Percentiles rank a stretch among this genome's conserved stretches.
phyloP scores from a whole-genome alignment of 1,140 invertebrate species.

The Luehdorfia chinensis region DNA sequence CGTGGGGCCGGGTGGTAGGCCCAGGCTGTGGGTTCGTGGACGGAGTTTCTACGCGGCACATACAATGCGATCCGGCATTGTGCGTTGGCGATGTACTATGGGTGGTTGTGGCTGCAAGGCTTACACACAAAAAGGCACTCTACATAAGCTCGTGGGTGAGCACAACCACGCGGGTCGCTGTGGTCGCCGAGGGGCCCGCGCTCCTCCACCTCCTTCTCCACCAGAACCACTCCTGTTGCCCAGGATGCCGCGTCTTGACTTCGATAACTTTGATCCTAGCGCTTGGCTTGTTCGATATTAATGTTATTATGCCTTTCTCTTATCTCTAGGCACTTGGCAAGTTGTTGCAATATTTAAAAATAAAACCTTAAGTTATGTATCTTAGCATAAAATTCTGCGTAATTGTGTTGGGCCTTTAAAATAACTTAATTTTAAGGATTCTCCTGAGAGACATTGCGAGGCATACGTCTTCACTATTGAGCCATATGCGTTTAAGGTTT shows the following conservation, averaged over 20 bases:
- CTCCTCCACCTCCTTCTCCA: constrained; percentile 20
- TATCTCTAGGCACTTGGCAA: background rate
- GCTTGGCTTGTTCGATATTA: constrained; percentile 61
- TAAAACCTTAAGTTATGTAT: background rate
- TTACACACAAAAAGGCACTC: constrained; percentile 61
- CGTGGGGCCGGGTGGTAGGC: constrained; percentile 64
- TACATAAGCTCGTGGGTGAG: constrained; percentile 64
- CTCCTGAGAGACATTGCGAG: no score
- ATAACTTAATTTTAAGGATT: no score
- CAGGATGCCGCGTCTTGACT: constrained; percentile 47
- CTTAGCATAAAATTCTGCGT: no score
- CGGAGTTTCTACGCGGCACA: constrained; percentile 69
- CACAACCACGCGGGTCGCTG: constrained; percentile 59
- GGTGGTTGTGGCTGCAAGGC: constrained; percentile 69
- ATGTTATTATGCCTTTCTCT: constrained; percentile 6
- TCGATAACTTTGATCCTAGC: constrained; percentile 62
- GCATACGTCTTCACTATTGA: no score
- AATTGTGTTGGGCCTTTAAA: no score
- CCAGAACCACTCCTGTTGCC: constrained; percentile 47
- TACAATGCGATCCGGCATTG: constrained; percentile 65
- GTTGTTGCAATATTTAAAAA: constrained; percentile 6
- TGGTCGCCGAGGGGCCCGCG: constrained; percentile 28
- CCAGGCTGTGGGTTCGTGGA: constrained; percentile 62
- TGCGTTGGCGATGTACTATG: constrained; percentile 70
- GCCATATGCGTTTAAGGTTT: no score